Evolutionary conservation across 2,113 vertebrate species (phyloP), one percentile per base, ranked within the genome.

Genomic region (Pionites leucogaster): DNA sequence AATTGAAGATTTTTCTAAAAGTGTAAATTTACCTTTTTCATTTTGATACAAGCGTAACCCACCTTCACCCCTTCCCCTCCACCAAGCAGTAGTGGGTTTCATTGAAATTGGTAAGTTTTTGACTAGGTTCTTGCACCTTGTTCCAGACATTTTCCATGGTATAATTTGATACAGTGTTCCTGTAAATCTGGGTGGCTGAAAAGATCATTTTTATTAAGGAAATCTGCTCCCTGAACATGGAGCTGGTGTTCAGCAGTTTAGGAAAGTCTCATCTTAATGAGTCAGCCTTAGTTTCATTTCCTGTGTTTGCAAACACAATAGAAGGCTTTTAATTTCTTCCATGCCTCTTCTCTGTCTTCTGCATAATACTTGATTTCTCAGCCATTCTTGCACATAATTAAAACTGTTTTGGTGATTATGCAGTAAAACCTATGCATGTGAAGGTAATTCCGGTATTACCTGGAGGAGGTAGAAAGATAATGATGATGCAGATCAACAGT

Each of bases 201-300:
- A 86, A 82, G 7, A 41, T 72, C 9, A 5, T 37, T 90, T 64
- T 50, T 68, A 35, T 70, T 62, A 39, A 55, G 76, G 82, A 93
- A 78, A 65, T 93, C 29, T 90, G 23, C 8, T 91, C 17, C 29
- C 49, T 93, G 72, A 88, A 63, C 68, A 52, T 4, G 4, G 31
- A 74, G 42, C 52, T 92, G 52, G 14, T 88, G 29, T 92, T 47
- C 60, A 88, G 65, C 10, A 69, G 31, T 91, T 94, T 53, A 85
- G 81, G 53, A 74, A 89, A 85, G 28, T 63, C 42, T 94, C 9
- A 13, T 91, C 63, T 59, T 87, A 91, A 79, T 96, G 93, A 96
- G 88, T 95, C 88, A 95, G 81, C 92, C 88, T 92, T 94, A 72
- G 72, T 84, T 92, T 94, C 31, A 76, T 92, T 96, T 95, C 96